Evolutionary conservation across 2,113 vertebrate species (phyloP).

Genomic region (Eonycteris spelaea): DNA sequence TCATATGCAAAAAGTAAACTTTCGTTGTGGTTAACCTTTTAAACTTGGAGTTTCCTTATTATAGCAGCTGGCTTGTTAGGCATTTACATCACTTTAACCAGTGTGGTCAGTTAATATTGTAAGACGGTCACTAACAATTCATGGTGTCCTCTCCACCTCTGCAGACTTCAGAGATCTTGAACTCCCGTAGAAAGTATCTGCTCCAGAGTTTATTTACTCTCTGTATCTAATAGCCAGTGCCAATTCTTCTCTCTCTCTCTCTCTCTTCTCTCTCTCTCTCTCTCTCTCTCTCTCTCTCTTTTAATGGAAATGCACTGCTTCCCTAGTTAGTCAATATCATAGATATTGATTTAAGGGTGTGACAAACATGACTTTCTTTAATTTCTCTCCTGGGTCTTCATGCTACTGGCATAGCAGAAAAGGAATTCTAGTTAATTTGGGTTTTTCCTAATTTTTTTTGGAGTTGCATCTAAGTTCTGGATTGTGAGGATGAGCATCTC

Average conservation of each 20-base stretch:
- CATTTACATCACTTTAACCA: neutral
- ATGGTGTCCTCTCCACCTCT: neutral
- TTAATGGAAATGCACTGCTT: neutral
- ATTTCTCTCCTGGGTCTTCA: neutral
- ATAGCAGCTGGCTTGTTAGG: neutral
- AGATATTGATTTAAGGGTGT: neutral
- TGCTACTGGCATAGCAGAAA: neutral
- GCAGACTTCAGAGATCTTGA: neutral
- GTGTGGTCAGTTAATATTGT: neutral
- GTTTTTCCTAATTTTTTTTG: neutral
- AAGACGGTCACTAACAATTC: neutral
- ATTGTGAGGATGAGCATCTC: neutral
- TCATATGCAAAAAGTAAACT: neutral
- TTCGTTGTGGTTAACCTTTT: neutral
- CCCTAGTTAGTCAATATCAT: neutral
- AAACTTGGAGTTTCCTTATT: neutral
- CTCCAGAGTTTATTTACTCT: neutral
- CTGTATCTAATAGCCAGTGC: neutral
- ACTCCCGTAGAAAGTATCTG: neutral
- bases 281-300: neutral
- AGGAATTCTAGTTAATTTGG: neutral
- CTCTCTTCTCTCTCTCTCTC: too few relatives aligned
- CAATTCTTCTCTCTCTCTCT: neutral
- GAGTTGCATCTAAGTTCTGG: neutral
- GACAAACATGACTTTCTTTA: neutral